These are phyloP conservation scores for Orchestes rusci DNA, from an alignment of 2,888 invertebrate genomes.

Conservation along the genomic window DNA sequence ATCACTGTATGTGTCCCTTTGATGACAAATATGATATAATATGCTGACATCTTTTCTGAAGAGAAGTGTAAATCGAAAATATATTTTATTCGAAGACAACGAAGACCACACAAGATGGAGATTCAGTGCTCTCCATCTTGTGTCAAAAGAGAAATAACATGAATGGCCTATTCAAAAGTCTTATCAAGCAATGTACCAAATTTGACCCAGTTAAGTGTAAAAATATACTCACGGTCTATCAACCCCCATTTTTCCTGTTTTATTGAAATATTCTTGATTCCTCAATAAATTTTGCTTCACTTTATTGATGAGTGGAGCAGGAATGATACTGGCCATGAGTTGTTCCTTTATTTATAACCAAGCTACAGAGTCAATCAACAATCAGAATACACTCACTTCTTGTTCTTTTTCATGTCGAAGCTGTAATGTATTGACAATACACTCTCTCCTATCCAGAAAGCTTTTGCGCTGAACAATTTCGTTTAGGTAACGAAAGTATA, in stretches of 20 bases:
- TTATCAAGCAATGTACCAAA: neutral
- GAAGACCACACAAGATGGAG: too few species aligned
- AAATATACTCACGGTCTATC: slow-evolving; percentile 37
- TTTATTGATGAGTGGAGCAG: slow-evolving; percentile 68
- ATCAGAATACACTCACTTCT: slow-evolving; percentile 52
- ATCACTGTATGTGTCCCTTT: too few species aligned
- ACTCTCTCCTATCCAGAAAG: slow-evolving; percentile 79
- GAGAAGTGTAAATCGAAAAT: too few species aligned
- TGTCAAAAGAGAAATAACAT: too few species aligned
- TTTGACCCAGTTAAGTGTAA: neutral
- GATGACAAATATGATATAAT: too few species aligned
- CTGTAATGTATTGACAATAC: slow-evolving; percentile 76
- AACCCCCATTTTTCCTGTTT: slow-evolving; percentile 19
- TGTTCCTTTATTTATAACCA: slow-evolving; percentile 55
- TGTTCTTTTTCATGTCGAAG: slow-evolving; percentile 79
- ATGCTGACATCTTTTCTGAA: too few species aligned
- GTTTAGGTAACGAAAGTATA: slow-evolving; percentile 83
- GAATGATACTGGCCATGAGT: slow-evolving; percentile 77
- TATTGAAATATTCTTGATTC: slow-evolving; percentile 22
- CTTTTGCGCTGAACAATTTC: slow-evolving; percentile 82
- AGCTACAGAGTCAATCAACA: neutral
- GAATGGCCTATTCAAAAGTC: too few species aligned
- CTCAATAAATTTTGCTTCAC: slow-evolving; percentile 49
- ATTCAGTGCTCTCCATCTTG: too few species aligned
- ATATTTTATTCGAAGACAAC: too few species aligned